Evolutionary conservation across 2,113 vertebrate genomes (phyloP), one percentile per base, ranked within the genome.

Genomic region (Enhydra lutris): DNA sequence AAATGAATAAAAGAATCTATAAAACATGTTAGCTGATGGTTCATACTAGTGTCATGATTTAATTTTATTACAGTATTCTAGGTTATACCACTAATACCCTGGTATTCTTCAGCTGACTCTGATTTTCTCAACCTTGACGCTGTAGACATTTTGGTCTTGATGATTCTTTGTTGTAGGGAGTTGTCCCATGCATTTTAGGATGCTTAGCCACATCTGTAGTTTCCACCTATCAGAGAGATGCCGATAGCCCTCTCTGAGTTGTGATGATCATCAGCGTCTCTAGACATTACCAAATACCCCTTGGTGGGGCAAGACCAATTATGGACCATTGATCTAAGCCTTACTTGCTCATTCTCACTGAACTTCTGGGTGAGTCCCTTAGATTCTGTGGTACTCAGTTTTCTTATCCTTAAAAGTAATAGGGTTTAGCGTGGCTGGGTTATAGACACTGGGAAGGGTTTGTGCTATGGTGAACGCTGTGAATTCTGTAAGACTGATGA

Each of bases 331-430:
- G 13, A n/a, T 50, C 63, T 83, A 15, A 91, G n/a, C 84, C 55
- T 29, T 26, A 9, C 36, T 67, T 76, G 9, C 5, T 94, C 69
- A 84, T 87, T 95, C 91, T 45, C 78, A 39, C 24, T 55, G 20
- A 91, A 71, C 39, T 90, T 95, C 52, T 79, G 34, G 4, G 20
- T 20, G 1, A 83, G 12, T 92, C 45, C 20, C 59, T 85, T 71
- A 11, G 21, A 47, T 91, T 80, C 78, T 82, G 42, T 24, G 45
- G 2, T 23, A 31, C 12, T 88, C 23, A 47, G 14, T 0, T 80
- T 89, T 89, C 36, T 95, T 39, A 63, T 39, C n/a, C 57, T 86
- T 85, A 93, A 96, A 91, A 78, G 24, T 82, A 24, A 39, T 79
- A 79, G 63, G 15, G 3, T 67, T 90, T 59, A 57, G 57, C 20